Evolutionary conservation across 2,113 vertebrate genomes (phyloP).

Genomic region (Okapia johnstoni): DNA sequence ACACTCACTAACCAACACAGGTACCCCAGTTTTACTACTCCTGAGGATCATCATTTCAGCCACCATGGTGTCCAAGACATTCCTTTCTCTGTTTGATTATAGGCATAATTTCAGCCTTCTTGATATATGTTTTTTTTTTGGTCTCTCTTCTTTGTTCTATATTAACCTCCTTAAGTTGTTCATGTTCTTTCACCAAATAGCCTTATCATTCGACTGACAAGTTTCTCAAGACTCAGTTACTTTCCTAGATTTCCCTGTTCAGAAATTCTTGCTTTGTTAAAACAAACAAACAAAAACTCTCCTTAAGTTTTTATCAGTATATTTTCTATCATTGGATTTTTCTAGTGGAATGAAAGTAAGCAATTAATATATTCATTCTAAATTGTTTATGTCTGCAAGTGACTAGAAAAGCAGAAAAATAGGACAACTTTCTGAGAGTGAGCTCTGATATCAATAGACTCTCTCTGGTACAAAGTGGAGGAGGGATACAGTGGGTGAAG

Average conservation of each 20-base stretch:
- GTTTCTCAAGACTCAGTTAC: background rate
- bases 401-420: background rate
- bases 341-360: background rate
- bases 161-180: background rate
- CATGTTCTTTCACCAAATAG: background rate
- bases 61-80: background rate
- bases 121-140: background rate
- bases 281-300: background rate
- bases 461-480: background rate
- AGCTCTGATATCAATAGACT: background rate
- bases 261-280: background rate
- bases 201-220: background rate
- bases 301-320: background rate
- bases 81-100: background rate
- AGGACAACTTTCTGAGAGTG: background rate
- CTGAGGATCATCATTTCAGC: background rate
- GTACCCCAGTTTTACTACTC: background rate
- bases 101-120: background rate
- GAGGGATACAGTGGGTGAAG: rapidly evolving
- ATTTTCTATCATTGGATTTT: background rate
- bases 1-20: background rate
- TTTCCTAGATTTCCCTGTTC: background rate
- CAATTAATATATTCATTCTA: background rate
- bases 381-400: background rate
- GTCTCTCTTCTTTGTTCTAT: background rate